Percentiles rank a stretch among this genome's conserved stretches.
Conservation (phyloP, 2,888 invertebrate genomes). For the Aleiodes leptofemur region DNA sequence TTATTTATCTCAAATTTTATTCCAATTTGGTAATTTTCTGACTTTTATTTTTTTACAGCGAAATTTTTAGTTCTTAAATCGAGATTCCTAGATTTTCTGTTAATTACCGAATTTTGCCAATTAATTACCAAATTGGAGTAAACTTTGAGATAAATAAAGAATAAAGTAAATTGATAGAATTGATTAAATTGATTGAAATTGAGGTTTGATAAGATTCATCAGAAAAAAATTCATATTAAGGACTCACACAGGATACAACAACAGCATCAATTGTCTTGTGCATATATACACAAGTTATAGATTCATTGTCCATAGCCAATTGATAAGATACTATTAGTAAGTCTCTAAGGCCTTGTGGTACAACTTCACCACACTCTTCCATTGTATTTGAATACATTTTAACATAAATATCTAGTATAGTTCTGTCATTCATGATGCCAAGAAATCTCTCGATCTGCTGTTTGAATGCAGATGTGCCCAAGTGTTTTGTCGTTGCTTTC, state of each 20-base stretch:
- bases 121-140: no score
- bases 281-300: slow-evolving; percentile 81
- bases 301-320: slow-evolving; percentile 84
- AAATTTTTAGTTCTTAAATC: no score
- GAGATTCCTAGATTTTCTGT: no score
- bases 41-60: no score
- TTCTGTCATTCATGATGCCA: slow-evolving; percentile 76
- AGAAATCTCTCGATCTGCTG: slow-evolving; percentile 84
- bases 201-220: no score
- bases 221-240: no score
- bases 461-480: slow-evolving; percentile 82
- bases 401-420: slow-evolving; percentile 83
- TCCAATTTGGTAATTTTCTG: no score
- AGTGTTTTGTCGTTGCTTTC: slow-evolving; percentile 80
- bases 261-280: slow-evolving; percentile 85
- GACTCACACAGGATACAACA: slow-evolving; percentile 82
- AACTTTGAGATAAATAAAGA: no score
- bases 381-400: slow-evolving; percentile 77
- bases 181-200: no score
- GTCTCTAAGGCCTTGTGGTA: slow-evolving; percentile 80
- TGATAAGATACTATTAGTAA: slow-evolving; percentile 86
- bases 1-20: no score
- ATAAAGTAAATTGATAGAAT: no score
- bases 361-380: slow-evolving; percentile 76
- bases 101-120: no score